Evolutionary conservation across 92 coral and sea anemone species (phyloP).

Genomic region (Heliopora coerulea): DNA sequence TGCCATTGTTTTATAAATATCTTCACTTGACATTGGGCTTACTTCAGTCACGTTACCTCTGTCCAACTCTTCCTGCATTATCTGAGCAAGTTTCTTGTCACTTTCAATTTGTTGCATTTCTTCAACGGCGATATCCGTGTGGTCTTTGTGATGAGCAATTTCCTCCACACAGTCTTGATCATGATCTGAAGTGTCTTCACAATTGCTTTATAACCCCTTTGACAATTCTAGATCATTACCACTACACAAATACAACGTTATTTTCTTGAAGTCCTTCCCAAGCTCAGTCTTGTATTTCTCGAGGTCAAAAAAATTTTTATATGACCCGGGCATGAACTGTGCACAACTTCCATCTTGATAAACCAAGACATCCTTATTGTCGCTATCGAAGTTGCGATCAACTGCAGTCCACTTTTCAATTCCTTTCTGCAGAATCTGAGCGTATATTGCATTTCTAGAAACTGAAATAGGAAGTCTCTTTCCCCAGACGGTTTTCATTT

Average conservation of each 20-base stretch:
- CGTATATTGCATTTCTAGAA: slow-evolving; percentile 57
- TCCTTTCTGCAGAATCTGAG: slow-evolving; percentile 53
- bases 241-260: slow-evolving; percentile 29
- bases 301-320: slow-evolving; percentile 29
- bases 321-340: slow-evolving; percentile 54
- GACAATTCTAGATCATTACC: slow-evolving; percentile 16
- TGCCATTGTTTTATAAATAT: slow-evolving; percentile 28
- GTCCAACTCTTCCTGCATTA: slow-evolving; percentile 13
- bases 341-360: slow-evolving; percentile 63
- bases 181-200: too few relatives aligned
- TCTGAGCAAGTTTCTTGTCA: slow-evolving; percentile 12
- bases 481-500: slow-evolving; percentile 57
- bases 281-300: slow-evolving; percentile 31
- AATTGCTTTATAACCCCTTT: too few relatives aligned
- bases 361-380: slow-evolving; percentile 48
- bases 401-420: slow-evolving; percentile 62
- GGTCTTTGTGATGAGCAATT: neutral
- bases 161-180: neutral
- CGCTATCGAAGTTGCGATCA: slow-evolving; percentile 61
- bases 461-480: slow-evolving; percentile 53
- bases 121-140: neutral
- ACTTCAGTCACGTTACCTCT: neutral
- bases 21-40: slow-evolving; percentile 24
- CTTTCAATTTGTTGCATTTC: slow-evolving; percentile 20
- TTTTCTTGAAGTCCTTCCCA: slow-evolving; percentile 30